phyloP scores from a whole-genome alignment of 2,797 vertebrate species.

The Myiothlypis chrysogaster region DNA sequence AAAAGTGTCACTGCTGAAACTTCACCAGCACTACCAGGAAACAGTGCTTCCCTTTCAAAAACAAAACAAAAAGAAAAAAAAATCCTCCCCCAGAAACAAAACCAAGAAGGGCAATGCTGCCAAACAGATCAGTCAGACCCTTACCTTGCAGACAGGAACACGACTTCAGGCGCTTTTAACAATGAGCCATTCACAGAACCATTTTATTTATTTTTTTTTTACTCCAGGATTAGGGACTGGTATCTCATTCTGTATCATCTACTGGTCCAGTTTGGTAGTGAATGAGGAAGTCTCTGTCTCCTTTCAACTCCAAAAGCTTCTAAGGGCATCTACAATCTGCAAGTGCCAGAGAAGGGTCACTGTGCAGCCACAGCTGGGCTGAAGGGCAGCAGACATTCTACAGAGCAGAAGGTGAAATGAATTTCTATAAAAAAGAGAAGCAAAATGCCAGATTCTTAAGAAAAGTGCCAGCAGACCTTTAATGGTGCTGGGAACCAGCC shows the following conservation, averaged over 20 bases:
- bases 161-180: background rate
- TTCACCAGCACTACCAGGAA: background rate
- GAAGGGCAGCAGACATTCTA: background rate
- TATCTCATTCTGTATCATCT: background rate
- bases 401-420: background rate
- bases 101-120: background rate
- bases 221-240: background rate
- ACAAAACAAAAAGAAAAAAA: background rate
- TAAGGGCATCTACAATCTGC: background rate
- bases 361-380: background rate
- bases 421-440: slow-evolving; percentile 10
- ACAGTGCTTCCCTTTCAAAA: background rate
- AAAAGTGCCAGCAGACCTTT: slow-evolving; percentile 31
- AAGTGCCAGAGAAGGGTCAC: background rate
- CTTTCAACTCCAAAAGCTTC: background rate
- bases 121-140: background rate
- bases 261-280: background rate
- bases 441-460: background rate
- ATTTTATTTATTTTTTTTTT: background rate
- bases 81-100: background rate
- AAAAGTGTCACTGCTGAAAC: background rate
- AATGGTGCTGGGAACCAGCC: slow-evolving; percentile 40
- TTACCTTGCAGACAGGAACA: background rate
- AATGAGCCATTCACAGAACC: background rate
- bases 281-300: background rate